Evolutionary conservation across 2,888 invertebrate genomes (phyloP), one percentile per base, ranked within the genome.

Genomic region (Myathropa florea): DNA sequence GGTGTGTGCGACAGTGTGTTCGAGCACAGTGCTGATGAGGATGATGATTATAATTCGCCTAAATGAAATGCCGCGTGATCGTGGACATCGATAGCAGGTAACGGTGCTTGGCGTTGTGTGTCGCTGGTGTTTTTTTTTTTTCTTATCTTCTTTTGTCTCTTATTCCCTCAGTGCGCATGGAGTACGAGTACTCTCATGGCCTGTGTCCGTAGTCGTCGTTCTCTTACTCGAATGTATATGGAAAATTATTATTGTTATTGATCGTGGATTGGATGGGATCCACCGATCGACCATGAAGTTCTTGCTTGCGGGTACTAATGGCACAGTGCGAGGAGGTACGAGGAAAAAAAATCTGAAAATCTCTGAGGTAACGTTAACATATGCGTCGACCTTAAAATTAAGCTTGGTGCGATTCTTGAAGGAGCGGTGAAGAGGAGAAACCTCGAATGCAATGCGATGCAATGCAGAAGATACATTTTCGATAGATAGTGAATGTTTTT

Each of bases 371-470:
- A 85, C 81, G 73, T 79, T 79, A 79, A 79, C 83, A 55, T 86
- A 86, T 86, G 79, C 86, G 86, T 79, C 86, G 86, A 86, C 86
- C 86, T 86, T 86, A 86, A 86, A 86, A 86, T 86, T 86, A 86
- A 83, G 64, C 82, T 78, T 30, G 46, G 28, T 59, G 61, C 46
- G 46, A 7, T 18, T 46, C 39, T 18, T n/a, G n/a, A 6, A 4
- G 3, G n/a, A n/a, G 39, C 3, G n/a, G 39, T 9, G 46, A 18
- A 2, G 39, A n/a, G 65, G 26, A 63, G 21, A 55, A n/a, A 67
- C 46, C n/a, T 4, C 2, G 33, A 24, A 24, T n/a, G 12, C 12
- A 57, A 60, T n/a, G 46, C 46, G 77, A 83, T n/a, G 46, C 46
- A 83, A 83, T 79, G 83, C 78, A 71, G 75, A 83, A 73, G 79